Percentiles rank a stretch among this genome's conserved stretches.
phyloP scores from a whole-genome alignment of 2,888 invertebrate genomes.

The Leptopilina syphax region DNA sequence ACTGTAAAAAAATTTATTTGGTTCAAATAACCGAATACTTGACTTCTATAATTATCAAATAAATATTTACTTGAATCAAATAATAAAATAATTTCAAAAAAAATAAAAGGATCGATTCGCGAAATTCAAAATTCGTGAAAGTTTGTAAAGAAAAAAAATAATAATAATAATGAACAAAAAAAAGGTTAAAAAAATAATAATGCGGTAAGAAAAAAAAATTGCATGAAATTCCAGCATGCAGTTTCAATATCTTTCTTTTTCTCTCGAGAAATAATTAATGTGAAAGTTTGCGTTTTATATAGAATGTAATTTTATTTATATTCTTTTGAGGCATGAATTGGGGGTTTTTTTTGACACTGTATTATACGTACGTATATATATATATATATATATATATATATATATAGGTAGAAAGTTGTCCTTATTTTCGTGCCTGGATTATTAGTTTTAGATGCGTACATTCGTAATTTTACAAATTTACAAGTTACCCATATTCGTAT shows the following conservation, averaged over 20 bases:
- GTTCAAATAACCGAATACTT: too few species aligned
- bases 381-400: background rate
- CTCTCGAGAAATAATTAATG: background rate
- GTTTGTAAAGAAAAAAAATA: too few species aligned
- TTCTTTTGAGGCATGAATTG: background rate
- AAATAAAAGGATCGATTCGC: too few species aligned
- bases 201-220: background rate
- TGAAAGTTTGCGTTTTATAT: background rate
- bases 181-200: too few species aligned
- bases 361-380: background rate
- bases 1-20: too few species aligned
- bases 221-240: background rate
- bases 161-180: too few species aligned
- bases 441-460: background rate
- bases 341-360: background rate
- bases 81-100: too few species aligned
- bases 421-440: background rate
- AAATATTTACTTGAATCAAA: too few species aligned
- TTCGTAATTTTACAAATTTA: slow-evolving; percentile 30
- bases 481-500: background rate
- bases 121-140: too few species aligned
- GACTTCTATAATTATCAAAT: too few species aligned
- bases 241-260: background rate
- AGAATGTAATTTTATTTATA: background rate
- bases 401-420: background rate